Percentiles rank a stretch among this genome's conserved stretches.
Conservation (phyloP, 1,140 invertebrate species). For the Aphelenchoides fujianensis region DNA sequence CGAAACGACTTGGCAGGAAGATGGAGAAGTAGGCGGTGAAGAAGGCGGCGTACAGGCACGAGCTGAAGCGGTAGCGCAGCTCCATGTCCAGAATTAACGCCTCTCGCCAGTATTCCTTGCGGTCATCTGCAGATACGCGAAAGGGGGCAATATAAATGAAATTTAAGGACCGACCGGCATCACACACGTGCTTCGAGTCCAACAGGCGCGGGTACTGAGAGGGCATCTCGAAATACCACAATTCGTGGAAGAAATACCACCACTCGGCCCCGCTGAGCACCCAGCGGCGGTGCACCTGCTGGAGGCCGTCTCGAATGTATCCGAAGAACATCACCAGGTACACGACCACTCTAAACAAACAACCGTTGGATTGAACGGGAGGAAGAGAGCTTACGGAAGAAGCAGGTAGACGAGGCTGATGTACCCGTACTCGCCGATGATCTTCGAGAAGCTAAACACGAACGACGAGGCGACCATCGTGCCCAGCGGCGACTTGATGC, state of each 20-base stretch:
- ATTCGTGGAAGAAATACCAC: neutral
- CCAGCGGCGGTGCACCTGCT: constrained; percentile 8
- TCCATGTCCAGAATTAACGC: constrained; percentile 65
- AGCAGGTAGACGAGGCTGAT: constrained; percentile 77
- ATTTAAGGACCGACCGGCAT: constrained; percentile 19
- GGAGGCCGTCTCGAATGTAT: constrained; percentile 34
- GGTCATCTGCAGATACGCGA: constrained; percentile 9
- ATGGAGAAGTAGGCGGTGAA: constrained; percentile 84
- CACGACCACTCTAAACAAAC: constrained; percentile 70
- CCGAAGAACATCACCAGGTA: constrained; percentile 79
- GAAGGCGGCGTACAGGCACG: constrained; percentile 82
- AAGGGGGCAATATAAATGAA: constrained; percentile 22
- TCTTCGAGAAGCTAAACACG: constrained; percentile 72
- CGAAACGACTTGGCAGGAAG: constrained; percentile 83
- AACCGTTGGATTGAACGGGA: constrained; percentile 8
- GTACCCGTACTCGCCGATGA: constrained; percentile 71
- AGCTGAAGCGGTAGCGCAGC: constrained; percentile 82
- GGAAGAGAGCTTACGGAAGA: constrained; percentile 78
- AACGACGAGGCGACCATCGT: constrained; percentile 57
- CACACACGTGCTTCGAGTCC: constrained; percentile 6
- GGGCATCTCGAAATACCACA: neutral
- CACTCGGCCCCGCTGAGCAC: neutral
- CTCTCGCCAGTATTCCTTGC: constrained; percentile 25
- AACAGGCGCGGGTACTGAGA: neutral
- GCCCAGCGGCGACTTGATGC: constrained; percentile 62